Evolutionary conservation across 2,888 invertebrate species (phyloP), one percentile per base, ranked within the genome.

Genomic region (Temnothorax ravouxi): DNA sequence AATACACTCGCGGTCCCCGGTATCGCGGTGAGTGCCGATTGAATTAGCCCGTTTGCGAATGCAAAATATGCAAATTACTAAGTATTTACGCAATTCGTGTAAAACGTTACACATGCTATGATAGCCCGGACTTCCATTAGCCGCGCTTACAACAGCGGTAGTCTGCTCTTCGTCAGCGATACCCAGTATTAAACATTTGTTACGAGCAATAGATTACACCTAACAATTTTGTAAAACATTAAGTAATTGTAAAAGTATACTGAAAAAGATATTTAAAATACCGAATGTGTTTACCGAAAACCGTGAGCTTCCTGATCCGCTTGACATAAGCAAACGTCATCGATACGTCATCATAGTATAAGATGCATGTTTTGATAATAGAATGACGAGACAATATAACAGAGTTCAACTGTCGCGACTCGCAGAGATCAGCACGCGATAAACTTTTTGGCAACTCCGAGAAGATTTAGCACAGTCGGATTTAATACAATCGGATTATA

Each of bases 41-140:
- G 50, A 76, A 66, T 76, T 64, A 76, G 52, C 18, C 13, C 41
- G 66, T n/a, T 77, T 8, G 76, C 54, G 29, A 77, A 62, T 52
- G 66, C 54, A 11, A 66, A 77, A 77, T 66, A 66, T 77, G 76
- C 66, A 77, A 66, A 77, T 77, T 3, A 54, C 25, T 50, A 50
- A 52, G 41, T 66, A 77, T 54, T 77, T 66, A 66, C 52, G 66
- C 52, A 76, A 64, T 52, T 18, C 47, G n/a, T 41, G 50, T 64
- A 64, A 76, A 76, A 62, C 61, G 34, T 47, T 61, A 75, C 34
- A 62, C 47, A 34, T 74, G 47, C 29, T 75, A 47, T 34, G 21
- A 62, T 50, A 62, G 29, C 13, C 18, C 38, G 38, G n/a, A 18
- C 15, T 38, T 62, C 25, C 25, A 50, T 76, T 76, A 76, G 38